A percentile compares a stretch with the other conserved stretches of the same genome.
phyloP scores from a whole-genome alignment of 2,888 invertebrate species.

The Lysandra coridon region DNA sequence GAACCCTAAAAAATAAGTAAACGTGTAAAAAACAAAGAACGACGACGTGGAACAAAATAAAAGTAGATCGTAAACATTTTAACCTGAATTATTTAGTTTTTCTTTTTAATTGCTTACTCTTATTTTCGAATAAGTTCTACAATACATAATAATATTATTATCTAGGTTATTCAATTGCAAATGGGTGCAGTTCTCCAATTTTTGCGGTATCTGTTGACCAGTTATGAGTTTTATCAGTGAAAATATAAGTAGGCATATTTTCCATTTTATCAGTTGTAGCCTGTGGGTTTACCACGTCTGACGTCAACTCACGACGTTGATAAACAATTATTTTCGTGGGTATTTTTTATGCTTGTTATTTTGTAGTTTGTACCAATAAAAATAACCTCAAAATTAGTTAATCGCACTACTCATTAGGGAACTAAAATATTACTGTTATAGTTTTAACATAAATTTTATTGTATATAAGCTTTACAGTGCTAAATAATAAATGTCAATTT shows the following conservation, averaged over 20 bases:
- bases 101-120: no score
- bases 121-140: no score
- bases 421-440: background rate
- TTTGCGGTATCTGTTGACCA: background rate
- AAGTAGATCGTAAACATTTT: background rate
- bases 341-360: background rate
- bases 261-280: background rate
- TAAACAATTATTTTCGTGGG: background rate
- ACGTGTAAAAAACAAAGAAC: background rate
- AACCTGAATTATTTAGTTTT: background rate
- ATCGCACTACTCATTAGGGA: background rate
- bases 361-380: background rate
- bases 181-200: background rate
- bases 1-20: background rate
- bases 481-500: background rate
- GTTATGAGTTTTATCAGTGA: background rate
- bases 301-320: background rate
- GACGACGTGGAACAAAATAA: background rate
- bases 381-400: background rate
- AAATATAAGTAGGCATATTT: background rate
- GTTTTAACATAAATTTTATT: background rate
- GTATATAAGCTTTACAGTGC: background rate
- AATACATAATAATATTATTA: background rate
- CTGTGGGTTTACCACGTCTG: background rate
- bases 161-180: background rate